Evolutionary conservation across 2,113 vertebrate species (phyloP).

Genomic region (Tympanuchus pallidicinctus): DNA sequence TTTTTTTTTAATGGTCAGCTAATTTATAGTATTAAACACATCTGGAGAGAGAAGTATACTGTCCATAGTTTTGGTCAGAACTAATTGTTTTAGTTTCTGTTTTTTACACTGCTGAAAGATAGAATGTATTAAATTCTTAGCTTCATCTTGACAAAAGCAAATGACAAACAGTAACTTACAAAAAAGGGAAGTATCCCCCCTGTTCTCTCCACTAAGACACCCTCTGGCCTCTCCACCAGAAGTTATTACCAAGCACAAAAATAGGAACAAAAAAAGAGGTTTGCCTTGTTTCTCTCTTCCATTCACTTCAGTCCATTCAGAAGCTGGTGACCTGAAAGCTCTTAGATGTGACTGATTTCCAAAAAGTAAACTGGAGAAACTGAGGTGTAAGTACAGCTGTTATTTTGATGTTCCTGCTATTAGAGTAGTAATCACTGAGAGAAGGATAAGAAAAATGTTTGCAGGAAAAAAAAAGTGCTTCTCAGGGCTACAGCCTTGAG

Average conservation of each 20-base stretch:
- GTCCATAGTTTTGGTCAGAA: neutral
- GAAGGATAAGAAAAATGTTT: neutral
- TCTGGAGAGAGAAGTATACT: neutral
- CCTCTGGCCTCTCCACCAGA: neutral
- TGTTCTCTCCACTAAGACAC: neutral
- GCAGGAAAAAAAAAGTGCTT: neutral
- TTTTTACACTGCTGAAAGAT: neutral
- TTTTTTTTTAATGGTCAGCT: neutral
- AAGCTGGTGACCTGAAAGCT: neutral
- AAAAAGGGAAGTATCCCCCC: neutral
- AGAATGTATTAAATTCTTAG: neutral
- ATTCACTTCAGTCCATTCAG: neutral
- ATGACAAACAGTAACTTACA: neutral
- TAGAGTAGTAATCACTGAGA: neutral
- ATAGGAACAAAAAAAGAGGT: neutral
- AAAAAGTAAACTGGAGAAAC: neutral
- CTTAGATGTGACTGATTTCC: neutral
- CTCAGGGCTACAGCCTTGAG: neutral
- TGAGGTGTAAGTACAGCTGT: neutral
- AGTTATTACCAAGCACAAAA: neutral
- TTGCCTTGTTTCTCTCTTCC: neutral
- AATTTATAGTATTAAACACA: neutral
- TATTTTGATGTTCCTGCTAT: neutral
- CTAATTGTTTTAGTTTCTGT: neutral
- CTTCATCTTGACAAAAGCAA: neutral